Conservation (phyloP, 23 tunicate genomes). For the Trididemnum clinides region DNA sequence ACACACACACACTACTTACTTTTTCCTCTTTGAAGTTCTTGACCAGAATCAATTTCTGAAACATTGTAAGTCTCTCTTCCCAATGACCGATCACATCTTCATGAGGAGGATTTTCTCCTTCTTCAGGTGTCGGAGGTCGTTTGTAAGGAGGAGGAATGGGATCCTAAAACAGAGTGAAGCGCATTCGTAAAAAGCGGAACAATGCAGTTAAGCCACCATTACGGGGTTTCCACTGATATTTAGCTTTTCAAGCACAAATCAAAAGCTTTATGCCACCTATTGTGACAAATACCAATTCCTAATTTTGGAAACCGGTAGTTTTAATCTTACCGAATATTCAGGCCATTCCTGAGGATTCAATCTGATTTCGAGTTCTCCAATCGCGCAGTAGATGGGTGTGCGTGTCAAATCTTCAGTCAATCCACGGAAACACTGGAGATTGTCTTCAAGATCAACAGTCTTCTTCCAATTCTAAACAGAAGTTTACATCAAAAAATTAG, state of each 20-base stretch:
- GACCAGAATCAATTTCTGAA: slow-evolving; percentile 85
- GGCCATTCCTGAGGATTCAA: slow-evolving; percentile 74
- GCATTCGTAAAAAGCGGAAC: no score
- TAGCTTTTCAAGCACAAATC: no score
- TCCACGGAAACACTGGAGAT: slow-evolving; percentile 56
- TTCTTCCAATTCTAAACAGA: slow-evolving; percentile 74
- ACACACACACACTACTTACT: slow-evolving; percentile 46
- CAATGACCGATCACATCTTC: slow-evolving; percentile 85
- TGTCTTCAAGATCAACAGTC: slow-evolving; percentile 73
- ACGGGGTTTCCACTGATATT: no score
- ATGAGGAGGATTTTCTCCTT: slow-evolving; percentile 42
- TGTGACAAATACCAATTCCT: no score
- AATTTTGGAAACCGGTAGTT: no score
- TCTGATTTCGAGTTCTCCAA: slow-evolving; percentile 87
- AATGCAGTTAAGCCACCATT: no score
- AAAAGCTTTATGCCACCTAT: no score
- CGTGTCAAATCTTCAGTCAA: slow-evolving; percentile 70
- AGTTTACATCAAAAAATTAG: no score
- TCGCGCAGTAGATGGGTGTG: slow-evolving; percentile 88
- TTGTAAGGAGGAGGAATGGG: slow-evolving; percentile 59
- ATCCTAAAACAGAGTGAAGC: no score
- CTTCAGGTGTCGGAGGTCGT: slow-evolving; percentile 38
- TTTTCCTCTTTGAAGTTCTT: slow-evolving; percentile 83
- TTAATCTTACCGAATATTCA: slow-evolving; percentile 78
- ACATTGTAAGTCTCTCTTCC: slow-evolving; percentile 93